Evolutionary conservation across 2,888 invertebrate species (phyloP).

Genomic region (Cartodere bifasciata): DNA sequence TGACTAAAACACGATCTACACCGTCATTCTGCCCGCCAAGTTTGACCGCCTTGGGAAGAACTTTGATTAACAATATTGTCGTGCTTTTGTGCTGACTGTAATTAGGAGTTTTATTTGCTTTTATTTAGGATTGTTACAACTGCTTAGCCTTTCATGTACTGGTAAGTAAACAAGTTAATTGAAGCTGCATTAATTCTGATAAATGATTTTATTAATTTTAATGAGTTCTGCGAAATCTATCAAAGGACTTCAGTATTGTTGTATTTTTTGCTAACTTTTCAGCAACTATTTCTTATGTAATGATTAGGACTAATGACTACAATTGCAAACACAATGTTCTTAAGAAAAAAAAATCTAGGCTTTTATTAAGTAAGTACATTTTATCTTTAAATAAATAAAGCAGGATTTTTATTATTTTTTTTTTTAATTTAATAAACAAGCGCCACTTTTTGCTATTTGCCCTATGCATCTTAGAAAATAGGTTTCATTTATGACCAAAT

Average conservation of each 20-base stretch:
- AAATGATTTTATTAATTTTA: constrained; percentile 1
- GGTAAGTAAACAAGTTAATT: constrained; percentile 1
- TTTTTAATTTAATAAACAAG: too few relatives aligned
- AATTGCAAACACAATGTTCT: too few relatives aligned
- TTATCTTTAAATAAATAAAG: too few relatives aligned
- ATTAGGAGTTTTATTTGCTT: constrained; percentile 14
- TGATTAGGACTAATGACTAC: too few relatives aligned
- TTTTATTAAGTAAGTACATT: too few relatives aligned
- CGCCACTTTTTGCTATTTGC: too few relatives aligned
- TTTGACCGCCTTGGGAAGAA: constrained; percentile 8
- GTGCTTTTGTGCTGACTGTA: constrained; percentile 12
- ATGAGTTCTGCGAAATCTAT: background rate
- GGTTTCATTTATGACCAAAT: too few relatives aligned
- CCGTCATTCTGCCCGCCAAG: constrained; percentile 12
- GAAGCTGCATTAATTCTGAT: background rate
- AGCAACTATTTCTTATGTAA: too few relatives aligned
- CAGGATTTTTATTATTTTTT: too few relatives aligned
- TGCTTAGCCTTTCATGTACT: constrained; percentile 5
- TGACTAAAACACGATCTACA: constrained; percentile 19
- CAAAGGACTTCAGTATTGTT: background rate
- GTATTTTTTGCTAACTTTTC: too few relatives aligned
- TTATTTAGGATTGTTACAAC: constrained; percentile 11
- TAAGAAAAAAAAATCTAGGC: too few relatives aligned
- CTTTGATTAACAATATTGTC: constrained; percentile 13
- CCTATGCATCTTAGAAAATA: too few relatives aligned